Percentiles rank a stretch among this genome's conserved stretches.
Evolutionary conservation across 2,113 vertebrate genomes (phyloP).

Genomic region (Antechinus flavipes): DNA sequence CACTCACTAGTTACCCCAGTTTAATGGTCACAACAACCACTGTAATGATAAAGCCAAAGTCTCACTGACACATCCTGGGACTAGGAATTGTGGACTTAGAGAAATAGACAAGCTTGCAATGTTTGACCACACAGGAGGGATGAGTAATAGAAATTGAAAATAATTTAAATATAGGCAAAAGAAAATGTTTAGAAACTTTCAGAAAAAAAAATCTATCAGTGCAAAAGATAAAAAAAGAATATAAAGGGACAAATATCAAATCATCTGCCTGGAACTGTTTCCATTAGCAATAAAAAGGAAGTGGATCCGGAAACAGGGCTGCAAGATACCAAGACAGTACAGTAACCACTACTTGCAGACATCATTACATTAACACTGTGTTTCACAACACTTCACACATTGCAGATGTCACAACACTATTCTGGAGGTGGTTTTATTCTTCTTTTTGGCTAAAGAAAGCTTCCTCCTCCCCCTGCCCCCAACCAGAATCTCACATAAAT

Average conservation of each 20-base stretch:
- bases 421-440: slow-evolving; percentile 51
- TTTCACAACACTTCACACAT: slow-evolving; percentile 62
- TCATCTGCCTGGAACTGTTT: slow-evolving; percentile 11
- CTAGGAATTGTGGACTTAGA: neutral
- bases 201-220: slow-evolving; percentile 11
- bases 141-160: neutral
- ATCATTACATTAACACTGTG: slow-evolving; percentile 52
- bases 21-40: neutral
- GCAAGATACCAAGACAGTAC: slow-evolving; percentile 38
- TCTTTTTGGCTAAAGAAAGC: slow-evolving; percentile 60
- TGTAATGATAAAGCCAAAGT: neutral
- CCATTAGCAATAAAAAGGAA: slow-evolving; percentile 54
- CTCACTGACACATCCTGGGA: neutral
- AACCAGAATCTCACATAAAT: slow-evolving; percentile 61
- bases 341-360: slow-evolving; percentile 42
- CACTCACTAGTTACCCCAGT: neutral
- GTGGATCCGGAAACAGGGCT: slow-evolving; percentile 40
- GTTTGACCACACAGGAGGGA: neutral
- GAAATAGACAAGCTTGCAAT: neutral
- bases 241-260: neutral
- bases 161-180: neutral
- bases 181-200: slow-evolving; percentile 29
- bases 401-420: slow-evolving; percentile 48
- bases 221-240: slow-evolving; percentile 44
- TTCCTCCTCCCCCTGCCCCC: neutral